phyloP scores from a whole-genome alignment of 2,113 vertebrate species.

The Takifugu bimaculatus region DNA sequence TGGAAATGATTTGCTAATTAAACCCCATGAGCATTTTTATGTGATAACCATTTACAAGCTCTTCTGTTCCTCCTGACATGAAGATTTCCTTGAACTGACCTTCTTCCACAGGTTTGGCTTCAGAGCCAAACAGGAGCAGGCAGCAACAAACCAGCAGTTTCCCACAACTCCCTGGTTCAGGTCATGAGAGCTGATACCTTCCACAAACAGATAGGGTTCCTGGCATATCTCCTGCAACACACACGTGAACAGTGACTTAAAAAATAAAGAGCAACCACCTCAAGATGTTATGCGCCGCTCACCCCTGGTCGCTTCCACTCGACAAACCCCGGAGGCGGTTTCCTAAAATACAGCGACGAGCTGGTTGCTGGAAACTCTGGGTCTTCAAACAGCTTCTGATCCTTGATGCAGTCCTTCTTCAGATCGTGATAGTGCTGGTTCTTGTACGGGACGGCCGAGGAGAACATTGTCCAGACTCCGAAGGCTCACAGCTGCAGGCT shows the following conservation, averaged over 20 bases:
- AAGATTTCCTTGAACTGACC: conserved; percentile 56
- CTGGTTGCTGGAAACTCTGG: conserved; percentile 82
- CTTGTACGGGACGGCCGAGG: conserved; percentile 71
- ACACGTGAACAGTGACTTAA: background rate
- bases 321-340: conserved; percentile 70
- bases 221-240: conserved; percentile 80
- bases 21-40: too few species aligned
- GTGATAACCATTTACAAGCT: too few species aligned
- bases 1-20: too few species aligned
- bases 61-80: too few species aligned
- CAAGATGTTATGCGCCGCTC: conserved; percentile 24
- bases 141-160: conserved; percentile 91
- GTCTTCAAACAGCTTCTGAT: conserved; percentile 83
- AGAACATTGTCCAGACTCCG: conserved; percentile 70
- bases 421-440: conserved; percentile 82
- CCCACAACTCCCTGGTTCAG: conserved; percentile 87
- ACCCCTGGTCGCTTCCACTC: conserved; percentile 92
- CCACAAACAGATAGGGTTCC: conserved; percentile 81
- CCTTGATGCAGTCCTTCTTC: conserved; percentile 76
- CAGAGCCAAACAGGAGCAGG: conserved; percentile 87
- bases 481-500: conserved; percentile 44
- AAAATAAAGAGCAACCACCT: background rate
- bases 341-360: conserved; percentile 81
- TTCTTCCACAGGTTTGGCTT: conserved; percentile 82
- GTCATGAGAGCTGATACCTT: conserved; percentile 87